phyloP scores from a whole-genome alignment of 2,888 invertebrate genomes.

The Hipparchia sbordonii region DNA sequence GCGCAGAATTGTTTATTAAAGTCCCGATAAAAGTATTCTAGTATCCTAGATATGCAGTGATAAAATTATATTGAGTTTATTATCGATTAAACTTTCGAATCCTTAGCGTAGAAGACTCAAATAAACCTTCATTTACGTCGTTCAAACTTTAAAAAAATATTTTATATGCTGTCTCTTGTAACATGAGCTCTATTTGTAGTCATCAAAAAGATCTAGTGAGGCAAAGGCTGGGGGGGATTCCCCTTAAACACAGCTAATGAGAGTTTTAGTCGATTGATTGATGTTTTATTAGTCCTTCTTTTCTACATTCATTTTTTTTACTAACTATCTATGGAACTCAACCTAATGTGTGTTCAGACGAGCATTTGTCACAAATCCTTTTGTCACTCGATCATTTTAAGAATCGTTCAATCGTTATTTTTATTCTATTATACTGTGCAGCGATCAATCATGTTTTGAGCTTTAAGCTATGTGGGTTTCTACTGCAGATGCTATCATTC shows the following conservation, averaged over 20 bases:
- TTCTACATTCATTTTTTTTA: constrained; percentile 29
- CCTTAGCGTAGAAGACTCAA: constrained; percentile 17
- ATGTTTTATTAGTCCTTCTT: constrained; percentile 52
- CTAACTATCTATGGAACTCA: too few species aligned
- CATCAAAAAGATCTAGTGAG: too few species aligned
- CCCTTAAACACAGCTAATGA: constrained; percentile 76
- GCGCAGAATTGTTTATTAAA: neutral
- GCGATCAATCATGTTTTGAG: constrained; percentile 1
- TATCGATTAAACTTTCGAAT: neutral
- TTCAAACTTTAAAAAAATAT: neutral
- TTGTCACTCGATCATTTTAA: constrained; percentile 21
- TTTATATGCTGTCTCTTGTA: neutral
- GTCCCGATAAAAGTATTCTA: neutral
- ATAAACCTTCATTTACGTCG: constrained; percentile 47
- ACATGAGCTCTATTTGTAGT: neutral
- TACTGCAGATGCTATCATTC: neutral
- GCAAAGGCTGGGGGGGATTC: constrained; percentile 35
- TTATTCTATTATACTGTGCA: neutral
- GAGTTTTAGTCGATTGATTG: constrained; percentile 68
- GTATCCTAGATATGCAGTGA: too few species aligned
- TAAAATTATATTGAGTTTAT: neutral
- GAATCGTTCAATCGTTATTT: constrained; percentile 5
- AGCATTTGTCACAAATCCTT: constrained; percentile 15
- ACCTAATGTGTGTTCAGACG: too few species aligned
- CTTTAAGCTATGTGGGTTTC: neutral